These are phyloP conservation scores for Frankliniella intonsa DNA, from an alignment of 2,888 invertebrate genomes.

Conservation along the genomic window DNA sequence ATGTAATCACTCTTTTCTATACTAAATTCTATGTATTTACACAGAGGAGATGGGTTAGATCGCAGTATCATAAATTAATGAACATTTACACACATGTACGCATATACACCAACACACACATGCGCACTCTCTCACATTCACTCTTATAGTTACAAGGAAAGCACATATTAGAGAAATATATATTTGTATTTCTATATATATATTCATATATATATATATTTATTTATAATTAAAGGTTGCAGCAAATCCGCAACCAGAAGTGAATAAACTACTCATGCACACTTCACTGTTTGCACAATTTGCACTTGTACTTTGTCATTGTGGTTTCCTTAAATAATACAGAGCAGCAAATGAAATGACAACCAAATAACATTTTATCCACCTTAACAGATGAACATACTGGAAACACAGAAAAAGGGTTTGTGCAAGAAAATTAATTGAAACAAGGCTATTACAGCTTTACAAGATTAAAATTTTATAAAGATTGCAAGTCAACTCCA, in stretches of 20 bases:
- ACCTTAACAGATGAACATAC: neutral
- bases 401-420: no score
- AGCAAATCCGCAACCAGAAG: neutral
- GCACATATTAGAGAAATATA: slow-evolving; percentile 25
- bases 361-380: neutral
- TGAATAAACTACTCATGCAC: neutral
- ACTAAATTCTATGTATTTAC: slow-evolving; percentile 9
- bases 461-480: neutral
- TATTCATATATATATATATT: neutral
- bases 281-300: neutral
- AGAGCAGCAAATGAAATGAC: neutral
- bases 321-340: neutral
- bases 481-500: slow-evolving; percentile 17
- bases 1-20: neutral
- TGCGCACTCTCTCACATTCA: slow-evolving; percentile 7
- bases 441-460: neutral
- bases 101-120: slow-evolving; percentile 4
- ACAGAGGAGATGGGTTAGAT: slow-evolving; percentile 16
- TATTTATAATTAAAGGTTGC: neutral
- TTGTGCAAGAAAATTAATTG: no score
- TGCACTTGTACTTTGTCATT: slow-evolving; percentile 20
- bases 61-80: slow-evolving; percentile 14
- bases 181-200: neutral
- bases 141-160: slow-evolving; percentile 20
- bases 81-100: slow-evolving; percentile 21